Percentiles rank a stretch among this genome's conserved stretches.
phyloP scores from a whole-genome alignment of 2,797 vertebrate species.

The Squalus acanthias region DNA sequence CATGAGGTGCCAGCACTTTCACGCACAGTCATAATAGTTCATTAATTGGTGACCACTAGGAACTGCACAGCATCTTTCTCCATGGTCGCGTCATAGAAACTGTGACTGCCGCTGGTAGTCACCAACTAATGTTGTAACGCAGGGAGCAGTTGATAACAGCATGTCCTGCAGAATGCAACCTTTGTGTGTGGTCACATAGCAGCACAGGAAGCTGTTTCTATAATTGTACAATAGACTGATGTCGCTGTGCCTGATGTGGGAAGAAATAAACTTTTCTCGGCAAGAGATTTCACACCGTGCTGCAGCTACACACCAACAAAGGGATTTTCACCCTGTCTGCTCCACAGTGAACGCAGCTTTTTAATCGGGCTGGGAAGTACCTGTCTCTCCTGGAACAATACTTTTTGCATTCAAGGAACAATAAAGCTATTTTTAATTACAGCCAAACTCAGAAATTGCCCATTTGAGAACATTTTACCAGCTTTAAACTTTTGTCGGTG shows the following conservation, averaged over 20 bases:
- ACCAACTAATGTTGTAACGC: neutral
- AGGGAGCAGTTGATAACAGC: neutral
- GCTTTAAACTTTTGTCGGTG: neutral
- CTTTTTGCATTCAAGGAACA: neutral
- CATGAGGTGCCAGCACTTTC: neutral
- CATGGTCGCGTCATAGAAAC: conserved; percentile 20
- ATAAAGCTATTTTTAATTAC: neutral
- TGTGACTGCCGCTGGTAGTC: neutral
- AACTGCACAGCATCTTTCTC: conserved; percentile 16
- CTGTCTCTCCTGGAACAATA: neutral
- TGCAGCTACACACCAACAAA: neutral
- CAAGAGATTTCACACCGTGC: neutral
- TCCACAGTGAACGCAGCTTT: neutral
- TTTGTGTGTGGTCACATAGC: neutral
- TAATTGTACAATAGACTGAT: neutral
- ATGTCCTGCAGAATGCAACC: neutral
- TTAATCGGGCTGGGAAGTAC: neutral
- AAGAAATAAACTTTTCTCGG: neutral
- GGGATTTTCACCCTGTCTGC: neutral
- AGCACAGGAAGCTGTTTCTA: conserved; percentile 23
- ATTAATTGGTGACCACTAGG: conserved; percentile 16
- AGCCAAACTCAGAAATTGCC: neutral
- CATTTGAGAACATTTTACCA: neutral
- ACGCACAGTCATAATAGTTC: conserved; percentile 9
- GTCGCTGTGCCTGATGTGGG: neutral